Evolutionary conservation across 2,888 invertebrate genomes (phyloP).

Genomic region (Thyatira batis): DNA sequence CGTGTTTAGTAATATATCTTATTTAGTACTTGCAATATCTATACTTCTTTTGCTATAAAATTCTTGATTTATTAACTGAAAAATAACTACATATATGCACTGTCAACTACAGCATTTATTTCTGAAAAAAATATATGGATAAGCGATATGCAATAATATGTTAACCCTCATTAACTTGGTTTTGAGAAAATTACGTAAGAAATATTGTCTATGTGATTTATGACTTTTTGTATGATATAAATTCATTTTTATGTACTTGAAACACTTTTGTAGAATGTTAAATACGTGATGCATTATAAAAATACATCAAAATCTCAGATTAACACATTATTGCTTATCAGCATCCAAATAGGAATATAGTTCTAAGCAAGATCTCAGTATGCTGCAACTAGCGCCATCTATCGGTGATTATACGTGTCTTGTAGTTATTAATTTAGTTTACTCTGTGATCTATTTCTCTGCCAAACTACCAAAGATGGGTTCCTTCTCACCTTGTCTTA

Average conservation of each 20-base stretch:
- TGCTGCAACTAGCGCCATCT: background rate
- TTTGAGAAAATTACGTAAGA: too few species aligned
- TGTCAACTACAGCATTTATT: too few species aligned
- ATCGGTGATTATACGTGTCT: background rate
- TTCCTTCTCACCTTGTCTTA: background rate
- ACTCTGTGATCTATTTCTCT: background rate
- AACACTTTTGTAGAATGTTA: too few species aligned
- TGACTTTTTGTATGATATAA: too few species aligned
- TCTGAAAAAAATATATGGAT: too few species aligned
- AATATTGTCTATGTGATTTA: too few species aligned
- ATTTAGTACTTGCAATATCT: conserved; percentile 15
- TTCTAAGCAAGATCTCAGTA: background rate
- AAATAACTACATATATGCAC: too few species aligned
- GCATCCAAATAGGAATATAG: background rate
- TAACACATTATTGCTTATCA: background rate
- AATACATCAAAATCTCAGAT: too few species aligned
- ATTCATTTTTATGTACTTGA: too few species aligned
- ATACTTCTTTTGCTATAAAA: conserved; percentile 7
- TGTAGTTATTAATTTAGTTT: background rate
- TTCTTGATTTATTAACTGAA: background rate
- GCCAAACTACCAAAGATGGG: conserved; percentile 8
- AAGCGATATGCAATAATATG: too few species aligned
- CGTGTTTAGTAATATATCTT: conserved; percentile 20
- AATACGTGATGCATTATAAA: too few species aligned
- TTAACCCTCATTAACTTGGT: too few species aligned